These are phyloP conservation scores for Coryphaenoides rupestris DNA, from an alignment of 2,113 vertebrate genomes.

Conservation along the genomic window DNA sequence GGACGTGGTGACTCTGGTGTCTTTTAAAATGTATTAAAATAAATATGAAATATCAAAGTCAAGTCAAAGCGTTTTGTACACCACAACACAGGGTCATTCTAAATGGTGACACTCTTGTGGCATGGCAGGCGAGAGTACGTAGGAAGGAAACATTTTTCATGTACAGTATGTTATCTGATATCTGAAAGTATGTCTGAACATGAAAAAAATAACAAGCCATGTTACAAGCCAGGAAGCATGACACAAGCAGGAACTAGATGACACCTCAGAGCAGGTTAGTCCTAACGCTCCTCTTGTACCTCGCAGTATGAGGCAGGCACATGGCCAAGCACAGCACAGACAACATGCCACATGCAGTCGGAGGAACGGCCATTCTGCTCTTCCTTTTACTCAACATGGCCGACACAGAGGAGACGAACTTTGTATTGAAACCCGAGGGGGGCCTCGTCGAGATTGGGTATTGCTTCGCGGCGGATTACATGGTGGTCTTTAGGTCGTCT, in stretches of 20 bases:
- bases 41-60: too few species aligned
- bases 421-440: constrained; percentile 33
- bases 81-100: too few species aligned
- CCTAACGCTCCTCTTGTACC: background rate
- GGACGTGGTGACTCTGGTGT: too few species aligned
- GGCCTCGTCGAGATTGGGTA: constrained; percentile 51
- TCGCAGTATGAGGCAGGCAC: constrained; percentile 21
- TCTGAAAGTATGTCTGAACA: too few species aligned
- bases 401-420: constrained; percentile 32
- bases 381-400: constrained; percentile 38
- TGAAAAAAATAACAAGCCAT: too few species aligned
- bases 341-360: constrained; percentile 45
- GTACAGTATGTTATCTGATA: too few species aligned
- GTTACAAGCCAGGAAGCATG: too few species aligned
- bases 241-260: background rate
- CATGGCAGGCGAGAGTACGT: too few species aligned
- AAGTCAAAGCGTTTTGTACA: too few species aligned
- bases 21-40: too few species aligned
- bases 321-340: constrained; percentile 1
- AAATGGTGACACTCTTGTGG: too few species aligned
- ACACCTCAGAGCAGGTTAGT: constrained; percentile 4
- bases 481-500: constrained; percentile 54
- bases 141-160: too few species aligned
- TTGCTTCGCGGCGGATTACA: constrained; percentile 68
- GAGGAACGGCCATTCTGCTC: constrained; percentile 32